These are phyloP conservation scores for Ceratina calcarata DNA, from an alignment of 1,140 invertebrate genomes.

Conservation along the genomic window DNA sequence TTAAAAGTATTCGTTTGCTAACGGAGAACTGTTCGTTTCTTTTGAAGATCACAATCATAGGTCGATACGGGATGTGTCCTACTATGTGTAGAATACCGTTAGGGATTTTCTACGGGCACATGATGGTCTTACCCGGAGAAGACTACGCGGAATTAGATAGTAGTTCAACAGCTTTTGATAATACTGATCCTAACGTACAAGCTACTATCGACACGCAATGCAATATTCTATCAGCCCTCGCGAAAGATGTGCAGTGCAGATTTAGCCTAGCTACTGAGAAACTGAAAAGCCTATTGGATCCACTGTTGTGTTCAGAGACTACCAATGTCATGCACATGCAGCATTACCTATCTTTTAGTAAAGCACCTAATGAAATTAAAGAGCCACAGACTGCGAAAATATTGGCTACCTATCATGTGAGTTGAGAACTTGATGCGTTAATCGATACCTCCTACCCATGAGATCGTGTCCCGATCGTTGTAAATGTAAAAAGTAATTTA, in stretches of 20 bases:
- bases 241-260: slow-evolving; percentile 90
- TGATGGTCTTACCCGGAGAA: slow-evolving; percentile 87
- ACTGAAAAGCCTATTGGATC: slow-evolving; percentile 87
- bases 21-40: background rate
- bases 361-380: slow-evolving; percentile 82
- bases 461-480: too few relatives aligned
- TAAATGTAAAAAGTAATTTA: background rate
- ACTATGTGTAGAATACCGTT: slow-evolving; percentile 93
- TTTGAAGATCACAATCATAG: slow-evolving; percentile 90
- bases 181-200: slow-evolving; percentile 75
- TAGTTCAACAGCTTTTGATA: slow-evolving; percentile 65
- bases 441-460: too few relatives aligned
- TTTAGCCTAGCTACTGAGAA: slow-evolving; percentile 92
- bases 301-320: slow-evolving; percentile 87
- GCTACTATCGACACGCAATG: slow-evolving; percentile 81
- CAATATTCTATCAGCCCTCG: slow-evolving; percentile 81
- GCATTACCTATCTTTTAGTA: slow-evolving; percentile 84
- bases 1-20: background rate
- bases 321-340: slow-evolving; percentile 90
- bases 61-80: slow-evolving; percentile 93
- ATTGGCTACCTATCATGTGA: slow-evolving; percentile 88
- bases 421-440: background rate
- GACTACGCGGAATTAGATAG: slow-evolving; percentile 81
- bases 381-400: slow-evolving; percentile 86
- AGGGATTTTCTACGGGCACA: slow-evolving; percentile 95